phyloP scores from a whole-genome alignment of 2,888 invertebrate genomes.

The Acholoe squamosa region DNA sequence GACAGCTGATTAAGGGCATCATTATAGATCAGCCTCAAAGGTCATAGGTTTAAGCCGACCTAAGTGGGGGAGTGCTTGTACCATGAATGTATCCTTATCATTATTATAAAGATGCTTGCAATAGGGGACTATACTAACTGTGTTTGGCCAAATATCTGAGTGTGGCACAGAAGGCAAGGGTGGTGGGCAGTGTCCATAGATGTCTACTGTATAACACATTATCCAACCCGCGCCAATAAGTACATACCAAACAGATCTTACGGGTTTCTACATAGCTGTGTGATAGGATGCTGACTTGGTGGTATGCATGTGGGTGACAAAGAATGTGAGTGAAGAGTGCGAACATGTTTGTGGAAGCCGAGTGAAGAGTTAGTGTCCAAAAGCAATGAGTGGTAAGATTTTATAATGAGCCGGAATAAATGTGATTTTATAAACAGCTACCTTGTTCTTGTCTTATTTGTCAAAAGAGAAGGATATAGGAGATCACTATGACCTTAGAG shows the following conservation, averaged over 20 bases:
- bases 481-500: too few relatives aligned
- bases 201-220: not conserved
- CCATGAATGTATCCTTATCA: not conserved
- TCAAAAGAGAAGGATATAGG: not conserved
- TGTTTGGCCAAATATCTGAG: constrained; percentile 8
- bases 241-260: constrained; percentile 24
- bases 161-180: not conserved
- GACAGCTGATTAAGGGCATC: not conserved
- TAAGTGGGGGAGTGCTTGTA: constrained; percentile 9
- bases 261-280: constrained; percentile 49
- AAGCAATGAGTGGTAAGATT: constrained; percentile 31
- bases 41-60: not conserved
- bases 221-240: constrained; percentile 43
- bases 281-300: constrained; percentile 4
- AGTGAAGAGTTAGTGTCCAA: not conserved
- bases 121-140: not conserved
- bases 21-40: not conserved
- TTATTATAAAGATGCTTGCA: constrained; percentile 44
- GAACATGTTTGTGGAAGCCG: not conserved
- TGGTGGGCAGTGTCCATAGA: constrained; percentile 8
- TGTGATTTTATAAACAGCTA: constrained; percentile 25
- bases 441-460: not conserved
- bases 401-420: constrained; percentile 47
- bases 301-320: constrained; percentile 1
- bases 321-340: not conserved